A percentile compares a stretch with the other conserved stretches of the same genome.
phyloP scores from a whole-genome alignment of 2,797 vertebrate species.

The Ciconia nigra region DNA sequence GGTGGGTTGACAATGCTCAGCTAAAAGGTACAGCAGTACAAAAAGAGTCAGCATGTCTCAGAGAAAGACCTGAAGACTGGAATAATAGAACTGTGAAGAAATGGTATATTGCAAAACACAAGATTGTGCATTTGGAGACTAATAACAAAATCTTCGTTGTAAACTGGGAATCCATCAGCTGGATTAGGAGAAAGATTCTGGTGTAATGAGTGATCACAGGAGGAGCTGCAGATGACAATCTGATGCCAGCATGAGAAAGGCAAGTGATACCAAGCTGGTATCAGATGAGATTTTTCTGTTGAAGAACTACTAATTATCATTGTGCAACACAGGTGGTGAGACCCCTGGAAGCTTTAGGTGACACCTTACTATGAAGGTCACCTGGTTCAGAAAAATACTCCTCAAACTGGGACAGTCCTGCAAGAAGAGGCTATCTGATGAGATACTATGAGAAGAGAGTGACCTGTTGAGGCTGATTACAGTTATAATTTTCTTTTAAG shows the following conservation, averaged over 20 bases:
- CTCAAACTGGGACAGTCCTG: neutral
- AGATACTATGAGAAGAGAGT: neutral
- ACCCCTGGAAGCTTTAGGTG: neutral
- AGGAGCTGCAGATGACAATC: neutral
- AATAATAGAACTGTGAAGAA: neutral
- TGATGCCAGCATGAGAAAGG: neutral
- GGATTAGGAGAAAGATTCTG: neutral
- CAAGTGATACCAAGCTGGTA: neutral
- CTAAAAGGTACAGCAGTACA: neutral
- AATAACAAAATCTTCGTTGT: neutral
- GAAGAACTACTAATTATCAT: neutral
- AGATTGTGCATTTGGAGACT: neutral
- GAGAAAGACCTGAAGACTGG: neutral
- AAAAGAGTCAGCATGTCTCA: neutral
- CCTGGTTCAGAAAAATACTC: neutral
- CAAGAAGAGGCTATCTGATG: neutral
- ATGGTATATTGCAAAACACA: neutral
- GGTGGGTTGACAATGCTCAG: neutral
- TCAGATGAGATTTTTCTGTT: neutral
- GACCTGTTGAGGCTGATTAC: neutral
- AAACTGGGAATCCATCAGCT: neutral
- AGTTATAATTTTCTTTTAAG: neutral
- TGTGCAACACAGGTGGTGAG: neutral
- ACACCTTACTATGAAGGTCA: neutral
- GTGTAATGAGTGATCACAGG: neutral